Evolutionary conservation across 2,113 vertebrate genomes (phyloP).

Genomic region (Gambusia holbrooki): DNA sequence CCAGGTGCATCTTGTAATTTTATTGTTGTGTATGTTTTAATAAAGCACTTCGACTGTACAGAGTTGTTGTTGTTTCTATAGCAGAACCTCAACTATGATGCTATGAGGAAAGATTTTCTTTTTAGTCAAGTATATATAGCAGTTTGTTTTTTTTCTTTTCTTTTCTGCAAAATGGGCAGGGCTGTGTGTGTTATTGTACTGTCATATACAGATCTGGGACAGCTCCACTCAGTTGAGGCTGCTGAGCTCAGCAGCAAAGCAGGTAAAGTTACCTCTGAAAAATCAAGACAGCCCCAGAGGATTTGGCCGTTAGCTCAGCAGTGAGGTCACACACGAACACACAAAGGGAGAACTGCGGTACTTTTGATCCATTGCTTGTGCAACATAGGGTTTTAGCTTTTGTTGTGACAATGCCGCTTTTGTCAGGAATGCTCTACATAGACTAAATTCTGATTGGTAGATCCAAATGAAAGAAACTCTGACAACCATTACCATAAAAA

Average conservation of each 20-base stretch:
- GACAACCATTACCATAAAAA: constrained; percentile 11
- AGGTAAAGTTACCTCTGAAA: constrained; percentile 46
- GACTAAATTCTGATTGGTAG: constrained; percentile 2
- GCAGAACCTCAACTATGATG: constrained; percentile 11
- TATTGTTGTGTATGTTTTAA: background rate
- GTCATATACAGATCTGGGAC: constrained; percentile 21
- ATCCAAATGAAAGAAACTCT: background rate
- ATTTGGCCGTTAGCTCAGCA: constrained; percentile 39
- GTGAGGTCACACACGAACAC: constrained; percentile 26
- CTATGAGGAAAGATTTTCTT: constrained; percentile 46
- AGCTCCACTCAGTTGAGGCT: constrained; percentile 47
- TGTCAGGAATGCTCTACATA: constrained; percentile 9
- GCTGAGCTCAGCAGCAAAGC: constrained; percentile 48
- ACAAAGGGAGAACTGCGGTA: constrained; percentile 27
- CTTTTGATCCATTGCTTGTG: background rate
- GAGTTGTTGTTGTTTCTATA: constrained; percentile 33
- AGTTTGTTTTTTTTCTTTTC: constrained; percentile 17
- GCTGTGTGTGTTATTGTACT: constrained; percentile 8
- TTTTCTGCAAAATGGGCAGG: background rate
- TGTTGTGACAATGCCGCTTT: constrained; percentile 11
- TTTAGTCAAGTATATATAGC: constrained; percentile 19
- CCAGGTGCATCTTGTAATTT: constrained; percentile 12
- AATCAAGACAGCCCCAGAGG: constrained; percentile 17
- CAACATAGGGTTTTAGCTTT: constrained; percentile 12
- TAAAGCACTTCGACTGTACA: background rate